A percentile compares a stretch with the other conserved stretches of the same genome.
Evolutionary conservation across 2,113 vertebrate genomes (phyloP).

Genomic region (Salvelinus namaycush): DNA sequence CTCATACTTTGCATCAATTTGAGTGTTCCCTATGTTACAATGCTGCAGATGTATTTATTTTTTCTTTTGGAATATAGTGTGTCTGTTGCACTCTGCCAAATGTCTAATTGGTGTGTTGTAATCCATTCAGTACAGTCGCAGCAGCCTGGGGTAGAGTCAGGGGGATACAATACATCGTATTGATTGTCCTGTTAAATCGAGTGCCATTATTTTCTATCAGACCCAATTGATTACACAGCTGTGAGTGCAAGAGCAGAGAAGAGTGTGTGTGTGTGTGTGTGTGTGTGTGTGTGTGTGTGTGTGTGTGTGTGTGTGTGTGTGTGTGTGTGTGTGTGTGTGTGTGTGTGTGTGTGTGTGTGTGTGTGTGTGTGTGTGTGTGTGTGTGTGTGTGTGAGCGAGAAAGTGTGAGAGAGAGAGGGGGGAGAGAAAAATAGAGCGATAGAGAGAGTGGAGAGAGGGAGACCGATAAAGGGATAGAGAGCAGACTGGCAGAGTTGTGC

Average conservation of each 20-base stretch:
- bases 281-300: background rate
- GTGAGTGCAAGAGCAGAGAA: background rate
- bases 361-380: no score
- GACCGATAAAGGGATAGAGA: background rate
- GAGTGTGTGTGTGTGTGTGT: background rate
- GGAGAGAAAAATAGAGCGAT: background rate
- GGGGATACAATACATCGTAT: no score
- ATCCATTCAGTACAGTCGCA: no score
- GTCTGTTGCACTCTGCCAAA: no score
- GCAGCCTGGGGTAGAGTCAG: no score
- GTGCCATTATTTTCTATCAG: background rate
- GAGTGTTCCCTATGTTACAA: no score
- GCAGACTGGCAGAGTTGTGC: background rate
- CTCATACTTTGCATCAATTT: no score
- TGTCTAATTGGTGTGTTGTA: no score
- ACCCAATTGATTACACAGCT: constrained; percentile 1
- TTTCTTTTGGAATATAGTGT: no score
- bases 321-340: background rate
- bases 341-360: background rate
- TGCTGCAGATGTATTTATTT: no score
- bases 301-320: background rate
- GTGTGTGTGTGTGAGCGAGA: background rate
- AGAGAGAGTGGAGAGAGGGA: background rate
- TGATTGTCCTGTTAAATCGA: no score
- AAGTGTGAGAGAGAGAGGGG: background rate